A percentile compares a stretch with the other conserved stretches of the same genome.
These are phyloP conservation scores for Melanostigma gelatinosum DNA, from an alignment of 2,113 vertebrate species.

Conservation along the genomic window DNA sequence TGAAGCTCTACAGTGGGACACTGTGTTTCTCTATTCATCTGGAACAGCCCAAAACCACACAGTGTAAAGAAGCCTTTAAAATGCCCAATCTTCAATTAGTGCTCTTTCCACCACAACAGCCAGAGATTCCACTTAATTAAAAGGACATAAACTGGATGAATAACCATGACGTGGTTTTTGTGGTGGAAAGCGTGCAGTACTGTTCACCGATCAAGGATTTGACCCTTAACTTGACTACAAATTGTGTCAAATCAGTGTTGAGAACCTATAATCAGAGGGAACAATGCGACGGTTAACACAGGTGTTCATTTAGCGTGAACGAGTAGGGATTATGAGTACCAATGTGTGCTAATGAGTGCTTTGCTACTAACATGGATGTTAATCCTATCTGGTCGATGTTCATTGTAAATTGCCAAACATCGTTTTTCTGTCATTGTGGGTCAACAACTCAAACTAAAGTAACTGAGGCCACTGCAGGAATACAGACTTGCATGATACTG, in stretches of 20 bases:
- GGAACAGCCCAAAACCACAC: not conserved
- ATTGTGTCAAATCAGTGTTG: not conserved
- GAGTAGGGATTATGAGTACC: not conserved
- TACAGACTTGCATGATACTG: not conserved
- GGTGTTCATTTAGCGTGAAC: not conserved
- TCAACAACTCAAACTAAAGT: not conserved
- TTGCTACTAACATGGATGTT: not conserved
- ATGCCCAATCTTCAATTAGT: not conserved
- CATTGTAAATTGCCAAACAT: not conserved
- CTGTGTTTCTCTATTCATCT: not conserved
- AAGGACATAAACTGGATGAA: not conserved
- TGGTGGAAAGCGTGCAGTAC: not conserved
- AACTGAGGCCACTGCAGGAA: not conserved
- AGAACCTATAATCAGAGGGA: not conserved
- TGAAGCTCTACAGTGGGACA: not conserved
- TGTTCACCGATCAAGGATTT: not conserved
- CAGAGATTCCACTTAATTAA: not conserved
- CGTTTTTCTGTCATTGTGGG: not conserved
- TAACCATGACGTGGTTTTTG: not conserved
- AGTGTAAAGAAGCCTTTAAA: not conserved
- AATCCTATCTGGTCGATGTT: not conserved
- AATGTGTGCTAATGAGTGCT: too few species aligned
- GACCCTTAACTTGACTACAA: not conserved
- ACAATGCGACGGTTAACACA: not conserved
- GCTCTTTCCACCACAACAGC: not conserved